phyloP scores from a whole-genome alignment of 2,888 invertebrate species.

The Spodoptera littoralis region DNA sequence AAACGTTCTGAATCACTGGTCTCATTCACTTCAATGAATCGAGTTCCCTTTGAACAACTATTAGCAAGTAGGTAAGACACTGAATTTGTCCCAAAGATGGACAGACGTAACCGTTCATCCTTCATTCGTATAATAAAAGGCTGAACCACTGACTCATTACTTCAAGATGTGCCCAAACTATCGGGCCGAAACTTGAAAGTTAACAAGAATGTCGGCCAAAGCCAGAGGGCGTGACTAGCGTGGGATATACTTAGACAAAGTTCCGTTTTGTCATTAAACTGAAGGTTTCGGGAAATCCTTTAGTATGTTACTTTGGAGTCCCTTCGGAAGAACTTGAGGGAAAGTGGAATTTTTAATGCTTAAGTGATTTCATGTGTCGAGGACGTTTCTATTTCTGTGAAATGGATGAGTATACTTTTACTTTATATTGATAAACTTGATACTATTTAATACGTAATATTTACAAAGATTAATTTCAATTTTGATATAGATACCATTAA shows the following conservation, averaged over 20 bases:
- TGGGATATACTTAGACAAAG: constrained; percentile 48
- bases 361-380: not conserved
- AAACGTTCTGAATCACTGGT: constrained; percentile 37
- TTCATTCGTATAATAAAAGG: constrained; percentile 60
- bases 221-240: constrained; percentile 51
- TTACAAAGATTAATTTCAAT: no score
- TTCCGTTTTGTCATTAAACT: constrained; percentile 58
- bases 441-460: no score
- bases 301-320: constrained; percentile 33
- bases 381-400: no score
- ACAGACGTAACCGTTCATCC: constrained; percentile 39
- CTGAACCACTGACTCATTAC: constrained; percentile 63
- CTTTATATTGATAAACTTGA: no score
- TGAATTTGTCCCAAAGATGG: constrained; percentile 15
- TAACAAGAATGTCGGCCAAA: constrained; percentile 61
- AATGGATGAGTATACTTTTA: no score
- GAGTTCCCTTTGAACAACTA: constrained; percentile 40
- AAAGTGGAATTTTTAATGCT: constrained; percentile 20
- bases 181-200: constrained; percentile 58
- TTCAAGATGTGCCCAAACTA: constrained; percentile 67
- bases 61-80: constrained; percentile 13
- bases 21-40: constrained; percentile 35
- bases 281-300: constrained; percentile 53
- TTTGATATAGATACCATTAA: no score
- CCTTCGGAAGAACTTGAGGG: constrained; percentile 14